Base-by-base conservation (phyloP, 1,140 invertebrate genomes). In the Liolophura sinensis region DNA sequence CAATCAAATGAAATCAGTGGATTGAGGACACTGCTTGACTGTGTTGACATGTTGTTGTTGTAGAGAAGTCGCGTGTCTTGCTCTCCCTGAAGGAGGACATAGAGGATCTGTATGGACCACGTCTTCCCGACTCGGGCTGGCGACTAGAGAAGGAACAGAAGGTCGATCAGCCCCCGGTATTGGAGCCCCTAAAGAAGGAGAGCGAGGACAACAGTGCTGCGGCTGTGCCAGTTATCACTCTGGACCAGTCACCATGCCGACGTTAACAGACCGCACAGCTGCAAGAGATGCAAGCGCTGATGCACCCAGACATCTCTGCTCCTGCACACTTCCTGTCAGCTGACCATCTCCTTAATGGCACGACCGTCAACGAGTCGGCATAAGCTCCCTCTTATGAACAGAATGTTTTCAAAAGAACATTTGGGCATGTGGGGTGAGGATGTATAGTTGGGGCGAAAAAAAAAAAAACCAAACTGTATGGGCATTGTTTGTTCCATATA, bases 121-220 rank as follows among this genome's bases (percentile, higher is more conserved):
- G 71, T 57, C 69, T 71, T 20, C 72, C 74, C 24, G 22, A 54
- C 7, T 20, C 22, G 51, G 18, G 51, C n/a, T 65, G 62, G 47
- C 51, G 61, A 63, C 60, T 60, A 46, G 56, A 70, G 51, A 52
- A 51, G 14, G 67, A 67, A 49, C 54, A 12, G 89, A 93, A 11
- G 46, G 25, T 3, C 50, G 6, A 25, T 31, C 11, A n/a, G 55
- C 25, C 15, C 46, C 52, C 16, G 4, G 50, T 16, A n/a, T 46
- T 48, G 14, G n/a, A 20, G 22, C 46, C 27, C 16, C 40, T 11
- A 57, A 60, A 16, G 69, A 50, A 0, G 48, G 60, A 7, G 59
- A 69, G 5, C 12, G 62, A 22, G 20, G 40, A 27, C 3, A 64
- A 59, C 24, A 54, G 40, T 61, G 58, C 51, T 12, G 52, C 27